A percentile compares a stretch with the other conserved stretches of the same genome.
These are phyloP conservation scores for Cercopithecus hamlyni DNA, from an alignment of 2,797 vertebrate genomes.

Conservation along the genomic window DNA sequence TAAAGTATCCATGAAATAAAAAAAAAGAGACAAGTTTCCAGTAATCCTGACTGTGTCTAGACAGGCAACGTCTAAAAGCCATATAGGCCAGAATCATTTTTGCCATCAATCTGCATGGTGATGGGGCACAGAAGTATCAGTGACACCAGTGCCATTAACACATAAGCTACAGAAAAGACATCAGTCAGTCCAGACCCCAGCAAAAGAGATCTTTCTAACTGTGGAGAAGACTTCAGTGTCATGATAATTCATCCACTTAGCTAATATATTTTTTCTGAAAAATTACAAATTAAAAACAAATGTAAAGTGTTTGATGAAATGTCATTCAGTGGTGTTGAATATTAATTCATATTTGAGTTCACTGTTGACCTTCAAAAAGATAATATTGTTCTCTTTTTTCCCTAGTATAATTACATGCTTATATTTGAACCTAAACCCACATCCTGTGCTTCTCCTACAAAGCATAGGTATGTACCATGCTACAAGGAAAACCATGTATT, in stretches of 20 bases:
- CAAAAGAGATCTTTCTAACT: neutral
- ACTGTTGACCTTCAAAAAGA: neutral
- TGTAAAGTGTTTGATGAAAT: neutral
- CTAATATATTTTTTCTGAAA: conserved; percentile 20
- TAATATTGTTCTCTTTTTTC: neutral
- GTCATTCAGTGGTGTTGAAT: neutral
- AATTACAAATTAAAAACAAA: conserved; percentile 33
- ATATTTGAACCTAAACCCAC: neutral
- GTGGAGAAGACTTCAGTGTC: neutral
- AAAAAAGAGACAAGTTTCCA: conserved; percentile 75
- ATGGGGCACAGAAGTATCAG: conserved; percentile 53
- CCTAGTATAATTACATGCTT: neutral
- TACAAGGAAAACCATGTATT: neutral
- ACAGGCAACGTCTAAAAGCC: conserved; percentile 72
- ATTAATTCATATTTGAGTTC: neutral
- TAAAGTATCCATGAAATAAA: conserved; percentile 73
- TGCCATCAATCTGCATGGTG: conserved; percentile 69
- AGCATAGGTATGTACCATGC: neutral
- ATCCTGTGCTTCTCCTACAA: neutral
- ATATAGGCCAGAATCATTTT: conserved; percentile 54
- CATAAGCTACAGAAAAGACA: neutral
- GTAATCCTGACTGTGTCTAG: conserved; percentile 75
- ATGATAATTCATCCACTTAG: neutral
- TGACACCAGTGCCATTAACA: conserved; percentile 52
- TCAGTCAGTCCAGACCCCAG: neutral